phyloP scores from a whole-genome alignment of 2,113 vertebrate species.

The Amia ocellicauda region DNA sequence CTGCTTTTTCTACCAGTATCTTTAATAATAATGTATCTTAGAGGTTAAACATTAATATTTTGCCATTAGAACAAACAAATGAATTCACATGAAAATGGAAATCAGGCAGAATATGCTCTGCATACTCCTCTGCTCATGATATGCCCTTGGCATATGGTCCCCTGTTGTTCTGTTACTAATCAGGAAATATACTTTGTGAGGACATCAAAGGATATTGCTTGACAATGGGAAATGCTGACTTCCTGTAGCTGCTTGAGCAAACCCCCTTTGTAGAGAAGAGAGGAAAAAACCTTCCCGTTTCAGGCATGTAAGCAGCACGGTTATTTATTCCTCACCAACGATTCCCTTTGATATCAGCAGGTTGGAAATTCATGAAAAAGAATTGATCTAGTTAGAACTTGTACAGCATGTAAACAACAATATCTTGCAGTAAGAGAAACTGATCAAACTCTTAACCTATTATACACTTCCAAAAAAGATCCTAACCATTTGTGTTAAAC shows the following conservation, averaged over 20 bases:
- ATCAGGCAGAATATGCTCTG: background rate
- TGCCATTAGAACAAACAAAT: no score
- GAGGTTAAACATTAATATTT: no score
- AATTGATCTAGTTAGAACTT: no score
- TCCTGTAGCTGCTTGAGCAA: slow-evolving; percentile 23
- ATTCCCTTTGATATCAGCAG: slow-evolving; percentile 4
- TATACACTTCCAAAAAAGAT: slow-evolving; percentile 13
- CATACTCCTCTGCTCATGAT: slow-evolving; percentile 9
- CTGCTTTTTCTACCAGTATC: no score
- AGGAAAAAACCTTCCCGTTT: slow-evolving; percentile 3
- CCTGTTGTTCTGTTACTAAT: slow-evolving; percentile 39
- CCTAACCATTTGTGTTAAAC: background rate
- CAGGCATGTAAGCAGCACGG: slow-evolving; percentile 1
- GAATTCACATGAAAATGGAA: no score
- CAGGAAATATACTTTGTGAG: slow-evolving; percentile 30
- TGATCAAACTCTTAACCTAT: background rate
- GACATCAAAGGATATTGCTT: slow-evolving; percentile 41
- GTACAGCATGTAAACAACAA: background rate
- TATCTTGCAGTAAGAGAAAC: background rate
- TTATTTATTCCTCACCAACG: slow-evolving; percentile 10
- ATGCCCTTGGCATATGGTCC: slow-evolving; percentile 29
- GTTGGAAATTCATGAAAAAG: background rate
- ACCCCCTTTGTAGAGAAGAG: slow-evolving; percentile 7
- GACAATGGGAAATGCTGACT: slow-evolving; percentile 17
- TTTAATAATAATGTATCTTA: no score